Evolutionary conservation across 2,797 vertebrate genomes (phyloP), one percentile per base, ranked within the genome.

Genomic region (Erpetoichthys calabaricus): DNA sequence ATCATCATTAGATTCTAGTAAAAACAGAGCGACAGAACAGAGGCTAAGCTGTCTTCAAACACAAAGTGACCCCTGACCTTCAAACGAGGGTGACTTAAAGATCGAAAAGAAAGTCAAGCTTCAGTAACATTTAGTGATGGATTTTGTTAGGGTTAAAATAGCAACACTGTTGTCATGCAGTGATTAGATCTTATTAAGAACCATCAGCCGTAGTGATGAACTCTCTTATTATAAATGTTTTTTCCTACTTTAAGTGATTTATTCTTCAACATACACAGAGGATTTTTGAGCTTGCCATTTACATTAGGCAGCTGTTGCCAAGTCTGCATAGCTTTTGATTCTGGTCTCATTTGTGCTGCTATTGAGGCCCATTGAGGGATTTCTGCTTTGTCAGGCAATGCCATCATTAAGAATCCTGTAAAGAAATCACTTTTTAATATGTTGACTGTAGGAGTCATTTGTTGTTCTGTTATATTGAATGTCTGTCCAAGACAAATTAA

Each of bases 111-210:
- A 78, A 74, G 78, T 77, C 72, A 82, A 81, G 85, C 87, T 85
- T 79, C 80, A 85, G 82, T 84, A 86, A 88, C 78, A 77, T 87
- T 80, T 86, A 84, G 88, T 86, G 87, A 86, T 80, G 79, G 77
- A 74, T 77, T 75, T 73, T 60, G 78, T 88, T 89, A 80, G 78
- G 82, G 83, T 87, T 91, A 84, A 80, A 81, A 88, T 79, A 89
- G 77, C 83, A 86, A 69, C 72, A 72, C 73, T 67, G 77, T 68
- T 68, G 49, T 80, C 65, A 50, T 59, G 64, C 78, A 81, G 86
- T 72, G 85, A 78, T 67, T 68, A 71, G 67, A 57, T 76, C 60
- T 63, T 70, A 79, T 77, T 71, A 75, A 66, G 56, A 66, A 60
- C 74, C 75, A 50, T 77, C 67, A 60, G 57, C 59, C 66, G 56